Conservation (phyloP, 2,888 invertebrate genomes). For the Metallyticus violacea region DNA sequence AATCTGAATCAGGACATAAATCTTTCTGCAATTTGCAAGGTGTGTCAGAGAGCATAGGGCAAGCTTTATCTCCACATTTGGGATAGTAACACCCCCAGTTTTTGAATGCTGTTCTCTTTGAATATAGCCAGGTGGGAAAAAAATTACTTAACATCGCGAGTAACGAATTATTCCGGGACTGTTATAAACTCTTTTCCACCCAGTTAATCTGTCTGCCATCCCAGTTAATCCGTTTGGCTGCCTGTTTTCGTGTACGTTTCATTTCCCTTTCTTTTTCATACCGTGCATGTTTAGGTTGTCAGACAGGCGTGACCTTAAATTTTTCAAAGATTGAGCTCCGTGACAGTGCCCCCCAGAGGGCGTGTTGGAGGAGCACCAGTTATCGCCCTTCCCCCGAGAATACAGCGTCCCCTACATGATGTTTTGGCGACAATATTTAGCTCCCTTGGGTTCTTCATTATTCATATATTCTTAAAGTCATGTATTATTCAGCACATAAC, state of each 20-base stretch:
- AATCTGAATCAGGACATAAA: background rate
- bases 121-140: no score
- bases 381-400: background rate
- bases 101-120: background rate
- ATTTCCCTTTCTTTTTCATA: background rate
- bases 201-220: no score
- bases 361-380: background rate
- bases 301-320: background rate
- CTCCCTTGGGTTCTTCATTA: background rate
- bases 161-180: no score
- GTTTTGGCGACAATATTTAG: background rate
- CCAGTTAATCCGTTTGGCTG: background rate
- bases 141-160: no score
- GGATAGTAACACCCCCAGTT: background rate
- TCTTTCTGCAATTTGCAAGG: background rate
- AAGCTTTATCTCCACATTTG: background rate
- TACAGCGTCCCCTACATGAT: background rate
- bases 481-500: background rate
- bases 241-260: background rate
- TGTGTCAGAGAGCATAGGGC: background rate
- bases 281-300: background rate
- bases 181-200: no score
- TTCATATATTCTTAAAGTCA: background rate
- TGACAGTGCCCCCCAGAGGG: background rate
- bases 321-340: background rate